Percentiles rank a stretch among this genome's conserved stretches.
These are phyloP conservation scores for Callosobruchus maculatus DNA, from an alignment of 2,888 invertebrate genomes.

Conservation along the genomic window DNA sequence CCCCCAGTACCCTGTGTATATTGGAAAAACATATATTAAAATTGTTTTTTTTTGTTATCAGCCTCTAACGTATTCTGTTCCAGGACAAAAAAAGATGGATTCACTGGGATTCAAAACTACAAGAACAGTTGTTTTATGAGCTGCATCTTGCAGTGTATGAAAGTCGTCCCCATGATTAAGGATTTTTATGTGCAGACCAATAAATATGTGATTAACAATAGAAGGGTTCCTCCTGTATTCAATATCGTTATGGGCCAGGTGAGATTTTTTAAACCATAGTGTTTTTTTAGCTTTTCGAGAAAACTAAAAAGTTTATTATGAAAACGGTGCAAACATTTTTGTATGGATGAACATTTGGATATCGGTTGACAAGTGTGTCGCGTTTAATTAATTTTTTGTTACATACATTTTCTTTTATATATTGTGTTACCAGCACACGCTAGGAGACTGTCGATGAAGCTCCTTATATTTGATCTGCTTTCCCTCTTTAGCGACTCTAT, in stretches of 20 bases:
- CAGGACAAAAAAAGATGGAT: constrained; percentile 60
- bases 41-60: background rate
- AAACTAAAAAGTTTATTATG: too few relatives aligned
- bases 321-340: too few relatives aligned
- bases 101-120: constrained; percentile 86
- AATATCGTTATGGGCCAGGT: constrained; percentile 24
- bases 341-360: too few relatives aligned
- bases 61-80: constrained; percentile 19
- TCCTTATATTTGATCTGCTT: background rate
- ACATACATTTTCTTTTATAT: too few relatives aligned
- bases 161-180: constrained; percentile 74
- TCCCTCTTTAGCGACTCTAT: too few relatives aligned
- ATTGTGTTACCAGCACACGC: too few relatives aligned
- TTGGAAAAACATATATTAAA: too few relatives aligned
- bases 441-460: constrained; percentile 4
- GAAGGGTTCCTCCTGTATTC: constrained; percentile 28
- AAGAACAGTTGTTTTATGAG: constrained; percentile 98
- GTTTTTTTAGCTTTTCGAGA: too few relatives aligned
- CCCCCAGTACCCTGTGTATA: too few relatives aligned
- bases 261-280: too few relatives aligned
- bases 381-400: too few relatives aligned
- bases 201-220: constrained; percentile 60
- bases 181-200: constrained; percentile 70
- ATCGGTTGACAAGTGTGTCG: too few relatives aligned
- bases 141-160: constrained; percentile 88